Evolutionary conservation across 1,140 invertebrate genomes (phyloP).

Genomic region (Euura lappo): DNA sequence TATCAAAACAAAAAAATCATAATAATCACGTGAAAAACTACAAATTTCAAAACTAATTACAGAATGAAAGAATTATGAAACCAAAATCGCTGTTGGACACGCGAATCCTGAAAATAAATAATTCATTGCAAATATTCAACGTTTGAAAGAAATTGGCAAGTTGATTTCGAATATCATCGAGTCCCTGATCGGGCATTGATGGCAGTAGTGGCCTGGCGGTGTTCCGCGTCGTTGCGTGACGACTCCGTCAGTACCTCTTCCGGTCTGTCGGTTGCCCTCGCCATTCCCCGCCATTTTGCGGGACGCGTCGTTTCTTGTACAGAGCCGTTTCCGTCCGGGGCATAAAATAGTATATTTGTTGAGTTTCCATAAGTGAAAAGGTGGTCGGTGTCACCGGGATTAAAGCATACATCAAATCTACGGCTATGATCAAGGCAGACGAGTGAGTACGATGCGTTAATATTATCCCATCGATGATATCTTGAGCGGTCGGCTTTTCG

Average conservation of each 20-base stretch:
- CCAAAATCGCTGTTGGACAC: too few relatives aligned
- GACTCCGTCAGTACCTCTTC: not conserved
- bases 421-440: conserved; percentile 24
- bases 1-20: too few relatives aligned
- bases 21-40: too few relatives aligned
- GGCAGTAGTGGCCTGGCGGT: too few relatives aligned
- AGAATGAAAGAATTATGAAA: too few relatives aligned
- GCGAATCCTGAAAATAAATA: too few relatives aligned
- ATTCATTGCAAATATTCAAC: too few relatives aligned
- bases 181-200: too few relatives aligned
- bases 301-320: not conserved
- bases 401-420: not conserved
- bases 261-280: not conserved
- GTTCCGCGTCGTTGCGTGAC: too few relatives aligned
- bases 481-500: conserved; percentile 2
- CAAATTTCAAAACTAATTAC: too few relatives aligned
- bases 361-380: not conserved
- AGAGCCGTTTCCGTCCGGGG: not conserved
- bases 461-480: not conserved
- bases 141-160: too few relatives aligned
- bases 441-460: conserved; percentile 19
- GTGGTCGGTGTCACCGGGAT: not conserved
- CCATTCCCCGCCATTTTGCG: not conserved
- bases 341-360: not conserved
- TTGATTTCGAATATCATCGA: too few relatives aligned